phyloP scores from a whole-genome alignment of 2,888 invertebrate genomes.

The Eucera pruinosa region DNA sequence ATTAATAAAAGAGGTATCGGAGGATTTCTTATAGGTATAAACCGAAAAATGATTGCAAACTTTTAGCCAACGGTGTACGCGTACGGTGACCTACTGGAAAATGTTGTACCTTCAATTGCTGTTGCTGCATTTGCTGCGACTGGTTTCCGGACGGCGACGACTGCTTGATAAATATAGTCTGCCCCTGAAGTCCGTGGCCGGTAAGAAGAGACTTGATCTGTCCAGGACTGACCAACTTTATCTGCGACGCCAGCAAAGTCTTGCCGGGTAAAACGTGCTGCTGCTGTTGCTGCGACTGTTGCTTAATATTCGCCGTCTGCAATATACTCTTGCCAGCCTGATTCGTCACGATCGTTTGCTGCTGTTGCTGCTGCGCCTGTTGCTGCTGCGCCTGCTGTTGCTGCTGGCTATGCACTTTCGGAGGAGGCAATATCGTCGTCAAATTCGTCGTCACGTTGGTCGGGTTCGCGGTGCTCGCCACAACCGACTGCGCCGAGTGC shows the following conservation, averaged over 20 bases:
- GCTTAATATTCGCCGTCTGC: conserved; percentile 78
- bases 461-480: conserved; percentile 79
- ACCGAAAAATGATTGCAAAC: conserved; percentile 26
- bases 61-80: too few relatives aligned
- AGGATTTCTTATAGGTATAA: too few relatives aligned
- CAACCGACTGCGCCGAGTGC: conserved; percentile 83
- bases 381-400: conserved; percentile 72
- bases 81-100: too few relatives aligned
- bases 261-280: conserved; percentile 82
- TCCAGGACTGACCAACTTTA: conserved; percentile 82
- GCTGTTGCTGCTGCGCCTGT: conserved; percentile 62
- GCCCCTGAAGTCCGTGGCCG: conserved; percentile 82
- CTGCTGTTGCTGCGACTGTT: conserved; percentile 70
- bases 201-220: conserved; percentile 83
- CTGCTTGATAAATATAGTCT: conserved; percentile 83
- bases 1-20: too few relatives aligned
- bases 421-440: conserved; percentile 85
- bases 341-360: conserved; percentile 69
- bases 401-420: conserved; percentile 79
- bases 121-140: conserved; percentile 81
- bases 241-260: conserved; percentile 82
- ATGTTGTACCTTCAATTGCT: conserved; percentile 83
- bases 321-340: conserved; percentile 78
- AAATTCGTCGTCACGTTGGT: conserved; percentile 76
- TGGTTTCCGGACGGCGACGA: conserved; percentile 78